These are phyloP conservation scores for Chiloscyllium plagiosum DNA, from an alignment of 2,113 vertebrate species.

Conservation along the genomic window DNA sequence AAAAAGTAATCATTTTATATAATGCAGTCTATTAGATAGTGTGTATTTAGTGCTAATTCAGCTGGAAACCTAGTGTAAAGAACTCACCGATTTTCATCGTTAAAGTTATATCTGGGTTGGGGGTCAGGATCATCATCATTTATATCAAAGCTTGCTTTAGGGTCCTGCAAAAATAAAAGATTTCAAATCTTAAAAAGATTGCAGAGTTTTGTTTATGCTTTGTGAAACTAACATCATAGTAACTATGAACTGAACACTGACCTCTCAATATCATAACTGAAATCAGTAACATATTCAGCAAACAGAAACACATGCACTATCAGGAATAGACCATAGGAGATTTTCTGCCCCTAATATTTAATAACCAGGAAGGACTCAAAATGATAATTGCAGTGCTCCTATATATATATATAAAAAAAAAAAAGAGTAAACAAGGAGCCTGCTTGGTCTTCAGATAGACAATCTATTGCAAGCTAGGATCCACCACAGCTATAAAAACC, in stretches of 20 bases:
- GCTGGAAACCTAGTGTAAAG: neutral
- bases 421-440: neutral
- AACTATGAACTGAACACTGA: neutral
- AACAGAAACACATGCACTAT: neutral
- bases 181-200: neutral
- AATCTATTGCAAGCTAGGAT: too few relatives aligned
- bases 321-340: neutral
- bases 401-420: too few relatives aligned
- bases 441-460: neutral
- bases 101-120: constrained; percentile 52
- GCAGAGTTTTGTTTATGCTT: neutral
- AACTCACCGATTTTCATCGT: constrained; percentile 59
- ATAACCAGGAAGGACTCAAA: too few relatives aligned
- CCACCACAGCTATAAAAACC: neutral
- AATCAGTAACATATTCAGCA: neutral
- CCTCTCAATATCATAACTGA: neutral
- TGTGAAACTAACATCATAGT: neutral
- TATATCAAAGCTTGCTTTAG: constrained; percentile 63
- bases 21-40: neutral
- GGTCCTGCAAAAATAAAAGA: constrained; percentile 51
- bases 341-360: neutral
- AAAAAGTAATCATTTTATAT: neutral
- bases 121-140: constrained; percentile 62
- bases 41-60: neutral
- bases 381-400: neutral